Conservation (phyloP, 2,113 vertebrate species). For the Meles meles region DNA sequence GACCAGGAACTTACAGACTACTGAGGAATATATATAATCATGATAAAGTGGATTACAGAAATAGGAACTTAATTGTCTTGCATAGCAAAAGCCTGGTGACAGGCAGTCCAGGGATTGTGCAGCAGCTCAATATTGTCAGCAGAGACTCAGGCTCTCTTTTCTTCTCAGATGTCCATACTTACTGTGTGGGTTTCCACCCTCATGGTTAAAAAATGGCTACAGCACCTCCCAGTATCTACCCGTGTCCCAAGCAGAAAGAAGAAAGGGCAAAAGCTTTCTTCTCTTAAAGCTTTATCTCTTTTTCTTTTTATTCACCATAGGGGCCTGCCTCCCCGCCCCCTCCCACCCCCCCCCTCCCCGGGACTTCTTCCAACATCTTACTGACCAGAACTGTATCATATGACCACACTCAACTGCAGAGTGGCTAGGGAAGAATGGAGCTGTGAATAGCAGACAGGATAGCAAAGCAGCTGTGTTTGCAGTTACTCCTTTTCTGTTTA, state of each 20-base stretch:
- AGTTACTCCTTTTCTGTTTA: slow-evolving; percentile 22
- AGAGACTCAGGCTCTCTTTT: neutral
- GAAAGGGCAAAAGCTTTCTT: neutral
- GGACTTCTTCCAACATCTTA: neutral
- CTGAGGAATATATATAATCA: neutral
- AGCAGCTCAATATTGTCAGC: neutral
- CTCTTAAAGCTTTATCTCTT: neutral
- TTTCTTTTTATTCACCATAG: slow-evolving; percentile 24
- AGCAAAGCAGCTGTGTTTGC: neutral
- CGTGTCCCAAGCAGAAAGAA: slow-evolving; percentile 2
- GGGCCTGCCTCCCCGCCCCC: too few species aligned
- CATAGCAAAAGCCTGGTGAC: neutral
- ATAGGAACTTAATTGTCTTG: neutral
- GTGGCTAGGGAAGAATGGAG: neutral
- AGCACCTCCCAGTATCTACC: neutral
- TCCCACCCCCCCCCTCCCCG: too few species aligned
- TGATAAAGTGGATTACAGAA: neutral
- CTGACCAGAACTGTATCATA: neutral
- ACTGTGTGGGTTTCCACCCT: neutral
- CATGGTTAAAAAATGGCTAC: neutral
- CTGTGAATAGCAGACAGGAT: neutral
- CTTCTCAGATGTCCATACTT: neutral
- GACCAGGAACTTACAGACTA: neutral
- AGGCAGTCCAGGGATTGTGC: neutral
- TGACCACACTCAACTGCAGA: neutral